Evolutionary conservation across 2,113 vertebrate species (phyloP), one percentile per base, ranked within the genome.

Genomic region (Riparia riparia): DNA sequence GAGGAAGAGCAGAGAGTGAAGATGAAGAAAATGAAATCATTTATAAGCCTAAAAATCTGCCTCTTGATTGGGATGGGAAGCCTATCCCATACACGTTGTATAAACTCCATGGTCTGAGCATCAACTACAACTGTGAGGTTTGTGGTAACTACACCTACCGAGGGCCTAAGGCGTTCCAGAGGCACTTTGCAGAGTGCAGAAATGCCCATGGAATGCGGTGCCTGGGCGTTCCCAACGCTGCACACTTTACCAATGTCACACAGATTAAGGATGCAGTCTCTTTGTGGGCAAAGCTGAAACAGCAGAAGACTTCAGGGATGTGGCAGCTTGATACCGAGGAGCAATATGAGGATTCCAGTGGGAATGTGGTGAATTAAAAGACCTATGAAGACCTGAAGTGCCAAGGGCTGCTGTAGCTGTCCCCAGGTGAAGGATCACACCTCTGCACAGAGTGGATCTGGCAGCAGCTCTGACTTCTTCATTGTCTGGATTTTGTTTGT

Each of bases 271-370:
- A 99, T 21, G 99, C 99, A 0, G 99, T 99, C 78, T 99, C 99
- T 2, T 61, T 99, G 97, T 99, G 99, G 99, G 98, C 99, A 7
- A 99, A 99, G 95, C 98, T 99, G 97, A 99, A 99, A 96, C 98
- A 98, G 51, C 99, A 99, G 98, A 99, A 99, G 96, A 98, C 99
- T 2, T 99, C 98, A 4, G 99, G 99, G 97, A 97, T 99, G 29
- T 99, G 99, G 99, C 99, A 99, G 97, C 99, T 99, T 0, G 99
- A 99, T 95, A 99, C 99, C 49, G 99, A 99, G 99, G 99, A 99
- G 94, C 99, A 99, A 81, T 99, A 99, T 1, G 99, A 99, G 94
- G 99, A 99, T 96, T 99, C 99, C 42, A 99, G 98, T 17, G 99
- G 99, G 73, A 99, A 99, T 0, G 99, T 99, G 90, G 99, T 99